A percentile compares a stretch with the other conserved stretches of the same genome.
phyloP scores from a whole-genome alignment of 64 coral and sea anemone species.

The Exaiptasia diaphana region DNA sequence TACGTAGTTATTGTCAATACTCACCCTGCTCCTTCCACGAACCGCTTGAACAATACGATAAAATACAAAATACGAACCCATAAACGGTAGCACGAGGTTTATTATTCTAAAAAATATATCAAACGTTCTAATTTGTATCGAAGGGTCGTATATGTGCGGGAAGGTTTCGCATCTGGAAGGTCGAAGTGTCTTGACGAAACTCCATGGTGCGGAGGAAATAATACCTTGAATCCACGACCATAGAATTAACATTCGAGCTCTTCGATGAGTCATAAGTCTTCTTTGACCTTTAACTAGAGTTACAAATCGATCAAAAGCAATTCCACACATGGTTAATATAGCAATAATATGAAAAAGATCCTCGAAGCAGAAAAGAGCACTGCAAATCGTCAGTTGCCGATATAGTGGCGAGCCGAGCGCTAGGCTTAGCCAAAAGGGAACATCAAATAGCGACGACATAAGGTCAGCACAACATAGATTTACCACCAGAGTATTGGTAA shows the following conservation, averaged over 20 bases:
- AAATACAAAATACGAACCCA: conserved; percentile 65
- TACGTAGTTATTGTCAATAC: conserved; percentile 80
- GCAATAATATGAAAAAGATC: conserved; percentile 74
- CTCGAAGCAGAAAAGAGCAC: conserved; percentile 49
- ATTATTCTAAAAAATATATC: conserved; percentile 48
- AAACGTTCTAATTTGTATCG: background rate
- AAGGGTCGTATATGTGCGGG: conserved; percentile 64
- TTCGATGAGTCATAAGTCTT: conserved; percentile 52
- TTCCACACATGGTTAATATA: conserved; percentile 73
- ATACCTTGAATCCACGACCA: conserved; percentile 71
- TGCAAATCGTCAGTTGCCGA: conserved; percentile 39
- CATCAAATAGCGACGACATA: conserved; percentile 66
- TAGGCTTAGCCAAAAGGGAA: conserved; percentile 51
- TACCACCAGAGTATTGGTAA: conserved; percentile 77
- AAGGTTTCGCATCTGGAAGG: conserved; percentile 22
- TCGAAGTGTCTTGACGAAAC: background rate
- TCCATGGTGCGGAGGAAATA: conserved; percentile 58
- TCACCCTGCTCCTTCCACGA: conserved; percentile 57
- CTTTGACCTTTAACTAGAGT: conserved; percentile 69
- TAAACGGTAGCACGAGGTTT: conserved; percentile 55
- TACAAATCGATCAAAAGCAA: conserved; percentile 83
- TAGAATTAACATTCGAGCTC: conserved; percentile 12
- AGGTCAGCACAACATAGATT: conserved; percentile 72
- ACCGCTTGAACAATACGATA: conserved; percentile 69
- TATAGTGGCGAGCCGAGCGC: conserved; percentile 8